Evolutionary conservation across 2,113 vertebrate genomes (phyloP), one percentile per base, ranked within the genome.

Genomic region (Symphodus melops): DNA sequence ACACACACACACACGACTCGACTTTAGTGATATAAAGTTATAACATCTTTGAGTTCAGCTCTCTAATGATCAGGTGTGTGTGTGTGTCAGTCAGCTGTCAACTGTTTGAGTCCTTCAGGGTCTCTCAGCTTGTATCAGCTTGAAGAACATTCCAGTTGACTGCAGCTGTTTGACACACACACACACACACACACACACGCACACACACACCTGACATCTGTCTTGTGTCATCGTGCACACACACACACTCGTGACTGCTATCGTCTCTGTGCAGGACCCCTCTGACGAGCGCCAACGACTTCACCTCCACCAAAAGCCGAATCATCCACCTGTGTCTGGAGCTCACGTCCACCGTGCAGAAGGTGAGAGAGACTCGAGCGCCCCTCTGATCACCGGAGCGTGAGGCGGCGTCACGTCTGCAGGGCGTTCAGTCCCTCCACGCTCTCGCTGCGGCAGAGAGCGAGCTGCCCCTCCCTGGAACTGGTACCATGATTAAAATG

Each of bases 251-350:
- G 9, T 39, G 25, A 0, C 33, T 11, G 17, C 1, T 42, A 3
- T 51, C 21, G 4, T 71, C 23, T 79, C 20, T 85, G 63, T 84
- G 77, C 86, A 99, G 98, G 90, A 94, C 96, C 39, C 96, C 97
- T 0, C 94, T 97, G 90, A 95, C 96, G 21, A 96, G 96, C 74
- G 89, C 96, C 84, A 95, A 93, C 23, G 96, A 99, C 88, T 96
- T 98, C 90, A 95, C 95, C 7, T 81, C 94, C 65, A 97, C 95
- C 48, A 99, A 98, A 83, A 96, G 97, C 91, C 95, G 94, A 86
- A 98, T 99, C 92, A 98, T 99, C 89, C 97, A 98, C 67, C 96
- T 99, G 58, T 99, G 98, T 84, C 91, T 99, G 93, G 97, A 99
- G 81, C 93, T 99, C 69, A 99, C 98, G 57, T 97, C 97, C 48